These are phyloP conservation scores for Calameuta filiformis DNA, from an alignment of 2,888 invertebrate species.

Conservation along the genomic window DNA sequence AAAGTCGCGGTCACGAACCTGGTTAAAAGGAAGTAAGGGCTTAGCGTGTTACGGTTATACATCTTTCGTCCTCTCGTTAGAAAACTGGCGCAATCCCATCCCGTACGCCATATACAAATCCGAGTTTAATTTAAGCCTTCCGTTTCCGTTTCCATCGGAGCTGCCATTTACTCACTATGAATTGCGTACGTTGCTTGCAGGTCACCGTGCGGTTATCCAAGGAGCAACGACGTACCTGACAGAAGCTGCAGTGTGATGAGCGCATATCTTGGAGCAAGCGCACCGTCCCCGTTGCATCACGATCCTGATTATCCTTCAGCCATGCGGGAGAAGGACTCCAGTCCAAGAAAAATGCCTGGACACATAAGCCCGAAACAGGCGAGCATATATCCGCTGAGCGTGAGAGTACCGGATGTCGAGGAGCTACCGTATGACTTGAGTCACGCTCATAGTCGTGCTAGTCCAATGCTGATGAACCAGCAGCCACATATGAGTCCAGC, in stretches of 20 bases:
- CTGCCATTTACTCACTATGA: neutral
- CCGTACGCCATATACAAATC: neutral
- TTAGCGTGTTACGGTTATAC: neutral
- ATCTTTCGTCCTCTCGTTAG: neutral
- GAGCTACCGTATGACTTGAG: slow-evolving; percentile 79
- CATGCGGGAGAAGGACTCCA: slow-evolving; percentile 92
- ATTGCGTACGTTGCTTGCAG: slow-evolving; percentile 25
- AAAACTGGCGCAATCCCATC: neutral
- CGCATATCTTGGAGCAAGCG: slow-evolving; percentile 63
- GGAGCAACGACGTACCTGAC: slow-evolving; percentile 18
- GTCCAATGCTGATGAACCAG: slow-evolving; percentile 68
- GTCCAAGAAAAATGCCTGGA: slow-evolving; percentile 87
- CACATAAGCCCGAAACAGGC: slow-evolving; percentile 80
- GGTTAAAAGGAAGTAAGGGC: neutral
- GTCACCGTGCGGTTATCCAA: slow-evolving; percentile 26
- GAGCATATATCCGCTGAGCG: slow-evolving; percentile 76
- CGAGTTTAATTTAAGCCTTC: neutral
- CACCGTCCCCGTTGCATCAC: slow-evolving; percentile 64
- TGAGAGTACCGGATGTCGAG: slow-evolving; percentile 70
- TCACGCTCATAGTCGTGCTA: slow-evolving; percentile 61
- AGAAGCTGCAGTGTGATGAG: slow-evolving; percentile 59
- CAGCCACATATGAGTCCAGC: slow-evolving; percentile 72
- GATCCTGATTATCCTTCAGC: slow-evolving; percentile 68
- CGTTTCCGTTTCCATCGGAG: neutral
- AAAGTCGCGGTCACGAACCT: neutral